Evolutionary conservation across 37 sponge, comb jelly and placozoan genomes (phyloP), one percentile per base, ranked within the genome.

Genomic region (Haliclona indistincta): DNA sequence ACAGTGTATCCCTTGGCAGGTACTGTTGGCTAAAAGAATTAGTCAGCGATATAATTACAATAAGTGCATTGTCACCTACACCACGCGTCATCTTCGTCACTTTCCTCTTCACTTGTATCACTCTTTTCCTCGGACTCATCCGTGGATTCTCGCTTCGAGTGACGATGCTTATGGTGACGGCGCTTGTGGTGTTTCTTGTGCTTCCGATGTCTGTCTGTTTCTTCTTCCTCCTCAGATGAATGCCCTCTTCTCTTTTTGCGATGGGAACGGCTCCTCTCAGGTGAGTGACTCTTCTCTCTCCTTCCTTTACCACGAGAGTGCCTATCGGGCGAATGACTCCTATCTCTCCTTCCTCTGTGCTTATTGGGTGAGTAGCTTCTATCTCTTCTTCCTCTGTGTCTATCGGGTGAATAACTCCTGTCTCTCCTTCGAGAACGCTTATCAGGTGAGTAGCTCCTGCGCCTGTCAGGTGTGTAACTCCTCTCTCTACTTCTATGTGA

Each of bases 401-500:
- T 71, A 49, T 66, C 60, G 2, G 10, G 28, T 49, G 68, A 82
- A 15, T 34, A 30, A 34, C 75, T 74, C 43, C 64, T 35, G 56
- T 13, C 52, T 17, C 51, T 47, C 15, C 51, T 47, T 17, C 15
- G 51, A 17, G 13, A 10, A 47, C 51, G 10, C 51, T 15, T 17
- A 17, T 47, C 51, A 47, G 51, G 51, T n/a, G n/a, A 66, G 43
- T 29, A 23, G 22, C 43, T 34, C n/a, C 35, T 32, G 39, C 20
- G 19, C 44, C 68, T 67, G 41, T 22, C n/a, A n/a, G n/a, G n/a
- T n/a, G n/a, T 70, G 54, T 25, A 33, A 44, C 28, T 17, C 11
- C 74, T 73, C 55, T 73, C 74, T 15, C 74, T 73, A 35, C 66
- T 76, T 64, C 67, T 76, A n/a, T 11, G 33, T 62, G 61, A 4